phyloP scores from a whole-genome alignment of 2,797 vertebrate species.

The Melanotaenia boesemani region DNA sequence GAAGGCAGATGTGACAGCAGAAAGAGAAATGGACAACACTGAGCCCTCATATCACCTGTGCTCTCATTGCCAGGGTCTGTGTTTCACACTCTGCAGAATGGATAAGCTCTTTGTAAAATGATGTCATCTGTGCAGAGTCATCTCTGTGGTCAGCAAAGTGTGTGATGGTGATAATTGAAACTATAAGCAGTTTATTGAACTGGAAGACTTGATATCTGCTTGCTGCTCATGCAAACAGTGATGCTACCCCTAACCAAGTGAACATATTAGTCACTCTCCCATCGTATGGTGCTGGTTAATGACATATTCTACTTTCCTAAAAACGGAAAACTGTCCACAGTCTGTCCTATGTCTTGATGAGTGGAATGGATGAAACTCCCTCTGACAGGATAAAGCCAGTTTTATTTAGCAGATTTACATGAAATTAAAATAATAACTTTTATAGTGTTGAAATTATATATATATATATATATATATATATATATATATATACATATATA shows the following conservation, averaged over 20 bases:
- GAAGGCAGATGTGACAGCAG: neutral
- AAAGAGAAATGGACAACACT: neutral
- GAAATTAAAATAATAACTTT: neutral
- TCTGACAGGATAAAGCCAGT: neutral
- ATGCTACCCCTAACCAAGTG: neutral
- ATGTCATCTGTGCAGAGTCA: rapidly evolving
- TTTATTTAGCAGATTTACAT: neutral
- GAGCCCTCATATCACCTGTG: too few species aligned
- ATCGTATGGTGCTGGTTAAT: too few species aligned
- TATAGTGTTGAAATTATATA: too few species aligned
- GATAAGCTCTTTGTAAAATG: neutral
- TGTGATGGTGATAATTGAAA: neutral
- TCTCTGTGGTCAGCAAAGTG: neutral
- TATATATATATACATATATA: too few species aligned
- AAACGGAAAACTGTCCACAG: neutral
- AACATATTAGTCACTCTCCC: neutral
- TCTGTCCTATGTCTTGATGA: neutral
- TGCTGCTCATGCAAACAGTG: neutral
- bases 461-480: too few species aligned
- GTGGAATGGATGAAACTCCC: neutral
- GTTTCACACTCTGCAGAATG: too few species aligned
- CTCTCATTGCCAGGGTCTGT: too few species aligned
- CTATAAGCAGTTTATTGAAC: neutral
- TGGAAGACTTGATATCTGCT: neutral
- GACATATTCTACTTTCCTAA: too few species aligned